Base-by-base conservation (phyloP, 2,797 vertebrate species). In the Mus spretus region DNA sequence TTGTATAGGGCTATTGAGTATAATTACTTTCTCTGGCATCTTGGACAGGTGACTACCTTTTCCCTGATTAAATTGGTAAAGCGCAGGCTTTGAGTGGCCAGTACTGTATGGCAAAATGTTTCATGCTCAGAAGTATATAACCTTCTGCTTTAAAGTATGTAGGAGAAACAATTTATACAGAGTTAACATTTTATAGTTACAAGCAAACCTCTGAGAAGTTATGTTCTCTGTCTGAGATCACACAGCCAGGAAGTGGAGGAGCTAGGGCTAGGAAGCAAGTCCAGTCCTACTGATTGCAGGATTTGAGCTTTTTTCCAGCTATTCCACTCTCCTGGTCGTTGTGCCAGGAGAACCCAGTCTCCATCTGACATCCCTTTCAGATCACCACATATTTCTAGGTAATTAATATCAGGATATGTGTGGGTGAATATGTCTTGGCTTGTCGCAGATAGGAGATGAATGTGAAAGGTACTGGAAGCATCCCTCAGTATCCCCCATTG, bases 21-120 rank as follows among this genome's bases (percentile, higher is more conserved):
- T 50, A 94, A 72, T 80, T 61, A 74, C 7, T 65, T 87, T 57
- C 77, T 95, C 80, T 91, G 74, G 40, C 14, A 94, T 40, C 59
- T 74, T 81, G 86, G 15, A 47, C 12, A 24, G 79, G 67, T 37
- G 44, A 28, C 31, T 74, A 34, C 5, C 37, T 86, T 83, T 61
- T 47, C 89, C 63, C 44, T 89, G 7, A 34, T n/a, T 77, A 50
- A 92, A 59, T 61, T 24, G 55, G 5, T 93, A 70, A 95, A 15
- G 92, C 11, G 1, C n/a, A 84, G 70, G 4, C 24, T 47, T 93
- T 67, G 78, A 20, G 87, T 44, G 82, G 47, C 34, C 40, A 53
- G 47, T n/a, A 75, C 34, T 83, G 1, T n/a, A 6, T 90, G 24
- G 53, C 34, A 20, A 37, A 13, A 78, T 87, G 1, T 24, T 87